Conservation (phyloP, 2,113 vertebrate genomes). For the Corythaeola cristata region DNA sequence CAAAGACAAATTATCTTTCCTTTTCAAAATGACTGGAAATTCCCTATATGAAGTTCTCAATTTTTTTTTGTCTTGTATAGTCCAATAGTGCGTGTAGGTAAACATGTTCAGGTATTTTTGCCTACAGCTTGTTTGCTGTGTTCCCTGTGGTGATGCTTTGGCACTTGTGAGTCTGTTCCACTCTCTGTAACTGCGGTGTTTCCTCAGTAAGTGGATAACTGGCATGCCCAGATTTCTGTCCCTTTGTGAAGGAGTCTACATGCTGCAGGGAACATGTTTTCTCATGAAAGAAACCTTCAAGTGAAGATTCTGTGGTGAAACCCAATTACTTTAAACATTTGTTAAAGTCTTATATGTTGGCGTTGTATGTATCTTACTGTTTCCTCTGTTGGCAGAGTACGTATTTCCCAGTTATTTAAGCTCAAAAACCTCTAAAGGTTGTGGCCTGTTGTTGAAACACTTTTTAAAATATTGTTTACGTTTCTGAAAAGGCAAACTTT, state of each 20-base stretch:
- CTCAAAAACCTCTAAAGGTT: neutral
- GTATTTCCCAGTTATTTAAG: neutral
- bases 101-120: neutral
- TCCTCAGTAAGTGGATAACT: neutral
- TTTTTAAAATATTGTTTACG: neutral
- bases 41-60: neutral
- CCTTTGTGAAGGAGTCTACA: neutral
- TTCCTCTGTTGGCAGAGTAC: neutral
- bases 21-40: slow-evolving; percentile 24
- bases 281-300: neutral
- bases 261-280: neutral
- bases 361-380: neutral
- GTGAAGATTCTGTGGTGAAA: neutral
- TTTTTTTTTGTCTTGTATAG: neutral
- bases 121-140: neutral
- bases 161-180: fast-evolving
- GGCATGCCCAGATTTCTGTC: neutral
- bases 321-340: neutral
- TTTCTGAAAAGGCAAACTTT: neutral
- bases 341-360: neutral
- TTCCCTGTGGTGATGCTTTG: neutral
- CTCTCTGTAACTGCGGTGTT: neutral
- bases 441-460: neutral
- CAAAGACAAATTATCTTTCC: neutral
- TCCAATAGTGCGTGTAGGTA: neutral